Base-by-base conservation (phyloP, 2,888 invertebrate species). In the Volucella zonaria region DNA sequence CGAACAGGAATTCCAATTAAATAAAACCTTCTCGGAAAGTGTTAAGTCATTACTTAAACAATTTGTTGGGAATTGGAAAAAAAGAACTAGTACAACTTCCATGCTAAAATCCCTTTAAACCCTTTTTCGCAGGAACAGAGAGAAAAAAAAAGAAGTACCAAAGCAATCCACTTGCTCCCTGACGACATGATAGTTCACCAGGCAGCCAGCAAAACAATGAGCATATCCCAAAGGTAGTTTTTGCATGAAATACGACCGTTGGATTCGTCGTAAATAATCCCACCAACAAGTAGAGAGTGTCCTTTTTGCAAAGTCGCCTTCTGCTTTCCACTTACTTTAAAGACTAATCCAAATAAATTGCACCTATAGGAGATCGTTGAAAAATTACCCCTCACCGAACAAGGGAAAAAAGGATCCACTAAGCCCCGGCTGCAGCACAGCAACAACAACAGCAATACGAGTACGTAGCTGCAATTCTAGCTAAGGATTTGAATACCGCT, bases 271-370 rank as follows among this genome's bases (percentile, higher is more conserved):
- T 85, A 77, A 85, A 85, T 85, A 81, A 77, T 77, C 76, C 62
- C 42, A 31, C 70, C 49, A 77, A 73, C 85, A 76, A 76, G 66
- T 43, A 49, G 56, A 66, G 23, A 66, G 45, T 59, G 58, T 81
- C 67, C 67, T 68, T 68, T 73, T 52, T 31, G 47, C 62, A 58
- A 47, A 47, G 47, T 51, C 71, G 42, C 66, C 18, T 51, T 42
- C 54, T 42, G 56, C 49, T 70, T 51, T 11, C 51, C 56, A 52
- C 68, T 61, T 49, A 73, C 61, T 58, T 49, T 59, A 67, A 74
- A 49, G 76, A 61, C 68, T 81, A 85, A 85, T 85, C 85, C 81
- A 85, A 81, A 85, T 85, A 81, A 85, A 85, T 85, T 85, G 77
- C 81, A 85, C 85, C 85, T 85, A 81, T 68, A 85, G 81, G 81